Evolutionary conservation across 2,888 invertebrate species (phyloP), one percentile per base, ranked within the genome.

Genomic region (Nudaria mundana): DNA sequence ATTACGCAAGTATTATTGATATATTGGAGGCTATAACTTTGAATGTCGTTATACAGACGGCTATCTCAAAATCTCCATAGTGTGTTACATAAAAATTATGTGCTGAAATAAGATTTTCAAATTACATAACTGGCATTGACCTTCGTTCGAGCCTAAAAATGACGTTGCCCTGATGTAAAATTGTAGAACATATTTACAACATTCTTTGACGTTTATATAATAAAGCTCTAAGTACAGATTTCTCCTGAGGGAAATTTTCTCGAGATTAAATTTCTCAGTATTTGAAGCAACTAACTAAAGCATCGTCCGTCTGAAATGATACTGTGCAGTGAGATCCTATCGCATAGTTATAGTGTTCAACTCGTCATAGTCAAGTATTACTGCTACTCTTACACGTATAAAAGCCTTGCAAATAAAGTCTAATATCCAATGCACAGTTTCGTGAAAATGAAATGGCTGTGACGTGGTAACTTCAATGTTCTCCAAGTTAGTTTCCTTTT

Each of bases 401-500:
- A 64, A 57, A 55, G 48, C 55, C 53, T 46, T 48, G 56, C 50
- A 52, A 63, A 65, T 60, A 63, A 52, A 44, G 52, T 66, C 56
- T 63, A 61, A 66, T 67, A 70, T 64, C 57, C 61, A 57, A 56
- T 56, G 63, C 45, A 54, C 66, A 71, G 71, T 69, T 71, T 67
- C 52, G 44, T 56, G 60, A 65, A 72, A 73, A 73, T 66, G 66
- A 69, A 69, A 73, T 64, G 64, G 64, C 66, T 62, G 57, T 63
- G 68, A 60, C 64, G 68, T 56, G 56, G 71, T 75, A 69, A 74
- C 71, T 70, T 65, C 74, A 75, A 72, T 74, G 72, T 76, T 69
- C 66, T 60, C 57, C 52, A 57, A 72, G 70, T 76, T 72, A 74
- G 73, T 71, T 63, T 69, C 71, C 48, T 75, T 76, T 76, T 69